Conservation (phyloP, 1,140 invertebrate genomes). For the Drosophila nasuta region DNA sequence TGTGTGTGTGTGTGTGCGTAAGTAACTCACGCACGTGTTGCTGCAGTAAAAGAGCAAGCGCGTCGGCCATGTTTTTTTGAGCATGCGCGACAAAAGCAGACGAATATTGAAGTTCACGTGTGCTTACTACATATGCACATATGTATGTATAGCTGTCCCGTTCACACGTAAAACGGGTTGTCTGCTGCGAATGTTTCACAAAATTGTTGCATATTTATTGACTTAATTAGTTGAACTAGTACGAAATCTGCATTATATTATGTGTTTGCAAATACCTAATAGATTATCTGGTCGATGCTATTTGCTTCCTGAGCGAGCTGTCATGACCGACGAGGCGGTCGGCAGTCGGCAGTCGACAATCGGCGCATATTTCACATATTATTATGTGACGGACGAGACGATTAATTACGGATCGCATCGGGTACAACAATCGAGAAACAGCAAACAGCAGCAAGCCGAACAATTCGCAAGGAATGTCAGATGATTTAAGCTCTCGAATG, state of each 20-base stretch:
- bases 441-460: background rate
- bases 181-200: no score
- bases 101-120: no score
- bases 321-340: conserved; percentile 14
- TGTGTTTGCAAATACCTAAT: conserved; percentile 5
- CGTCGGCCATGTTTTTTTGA: conserved; percentile 3
- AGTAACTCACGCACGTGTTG: background rate
- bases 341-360: conserved; percentile 9
- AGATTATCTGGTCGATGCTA: conserved; percentile 14
- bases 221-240: no score
- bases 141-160: no score
- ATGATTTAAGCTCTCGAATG: conserved; percentile 51
- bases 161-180: no score
- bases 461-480: conserved; percentile 28
- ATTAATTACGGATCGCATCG: conserved; percentile 43
- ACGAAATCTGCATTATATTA: background rate
- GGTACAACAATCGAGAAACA: background rate
- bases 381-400: conserved; percentile 15
- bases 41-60: background rate
- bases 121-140: no score
- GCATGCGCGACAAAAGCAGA: no score
- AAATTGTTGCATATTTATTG: no score
- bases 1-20: background rate
- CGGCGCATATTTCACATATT: conserved; percentile 16
- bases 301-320: conserved; percentile 19